Conservation (phyloP, 64 coral and sea anemone species). For the Pachyseris speciosa region DNA sequence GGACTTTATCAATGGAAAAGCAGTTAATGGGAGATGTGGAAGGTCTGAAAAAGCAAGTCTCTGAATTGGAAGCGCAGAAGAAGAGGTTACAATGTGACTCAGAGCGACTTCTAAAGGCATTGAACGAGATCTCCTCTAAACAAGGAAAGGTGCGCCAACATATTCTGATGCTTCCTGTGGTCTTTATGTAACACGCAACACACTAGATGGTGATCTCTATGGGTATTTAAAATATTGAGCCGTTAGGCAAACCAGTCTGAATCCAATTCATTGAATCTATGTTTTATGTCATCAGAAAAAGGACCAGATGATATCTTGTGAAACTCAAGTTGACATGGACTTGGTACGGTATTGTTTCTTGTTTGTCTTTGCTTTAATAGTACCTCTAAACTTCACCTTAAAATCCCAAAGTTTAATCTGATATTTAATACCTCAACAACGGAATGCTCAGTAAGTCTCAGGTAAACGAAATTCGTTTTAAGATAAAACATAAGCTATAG, state of each 20-base stretch:
- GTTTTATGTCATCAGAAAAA: neutral
- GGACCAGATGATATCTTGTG: conserved; percentile 10
- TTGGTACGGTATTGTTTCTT: neutral
- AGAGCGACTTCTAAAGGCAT: neutral
- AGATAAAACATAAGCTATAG: no score
- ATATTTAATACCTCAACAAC: no score
- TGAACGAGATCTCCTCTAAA: neutral
- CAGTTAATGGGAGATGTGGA: conserved; percentile 36
- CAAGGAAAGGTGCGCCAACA: neutral
- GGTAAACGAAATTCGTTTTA: no score
- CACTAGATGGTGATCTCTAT: no score
- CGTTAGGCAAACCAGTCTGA: no score
- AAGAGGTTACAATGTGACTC: conserved; percentile 5
- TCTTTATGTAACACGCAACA: no score
- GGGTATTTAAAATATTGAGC: no score
- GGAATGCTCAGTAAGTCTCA: no score
- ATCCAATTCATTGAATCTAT: neutral
- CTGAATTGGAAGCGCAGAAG: conserved; percentile 44
- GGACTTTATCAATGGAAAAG: conserved; percentile 21
- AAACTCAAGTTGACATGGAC: conserved; percentile 29
- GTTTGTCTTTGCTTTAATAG: neutral
- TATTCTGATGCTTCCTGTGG: neutral
- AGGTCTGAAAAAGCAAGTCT: conserved; percentile 28
- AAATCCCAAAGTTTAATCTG: no score
- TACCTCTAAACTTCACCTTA: no score